Conservation (phyloP, 1,140 invertebrate species). For the Eciton burchellii region DNA sequence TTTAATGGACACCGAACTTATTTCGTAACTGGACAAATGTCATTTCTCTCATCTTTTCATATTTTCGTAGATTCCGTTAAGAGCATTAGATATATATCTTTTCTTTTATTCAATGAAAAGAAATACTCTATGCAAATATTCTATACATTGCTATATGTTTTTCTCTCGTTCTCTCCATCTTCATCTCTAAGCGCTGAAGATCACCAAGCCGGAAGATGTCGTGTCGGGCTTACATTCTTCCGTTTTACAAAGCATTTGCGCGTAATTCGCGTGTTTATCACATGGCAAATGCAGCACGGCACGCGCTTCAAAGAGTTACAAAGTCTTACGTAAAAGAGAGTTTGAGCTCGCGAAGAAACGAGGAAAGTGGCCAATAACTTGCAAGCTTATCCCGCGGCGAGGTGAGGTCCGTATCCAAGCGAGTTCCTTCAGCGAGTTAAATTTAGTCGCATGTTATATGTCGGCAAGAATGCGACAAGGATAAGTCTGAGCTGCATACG, state of each 20-base stretch:
- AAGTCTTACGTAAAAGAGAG: constrained; percentile 45
- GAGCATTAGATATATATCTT: background rate
- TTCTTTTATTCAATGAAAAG: background rate
- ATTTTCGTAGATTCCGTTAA: no score
- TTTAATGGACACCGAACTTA: constrained; percentile 28
- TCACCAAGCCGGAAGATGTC: background rate
- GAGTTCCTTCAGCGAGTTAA: constrained; percentile 37
- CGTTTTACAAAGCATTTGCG: constrained; percentile 21
- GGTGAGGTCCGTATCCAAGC: background rate
- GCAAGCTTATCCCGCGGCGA: constrained; percentile 16
- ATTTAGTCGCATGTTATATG: constrained; percentile 20
- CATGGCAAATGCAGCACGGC: background rate
- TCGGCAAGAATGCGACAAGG: background rate
- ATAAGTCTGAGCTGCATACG: background rate
- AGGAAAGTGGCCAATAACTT: constrained; percentile 38
- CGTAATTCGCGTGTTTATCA: constrained; percentile 35
- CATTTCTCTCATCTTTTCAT: constrained; percentile 2
- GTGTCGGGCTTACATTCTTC: background rate
- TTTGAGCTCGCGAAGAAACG: constrained; percentile 24
- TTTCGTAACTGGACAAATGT: constrained; percentile 1
- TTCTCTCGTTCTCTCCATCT: background rate
- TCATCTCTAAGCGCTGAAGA: background rate
- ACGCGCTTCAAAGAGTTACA: constrained; percentile 39
- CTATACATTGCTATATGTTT: background rate
- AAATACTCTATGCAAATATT: background rate